These are phyloP conservation scores for Hypotaenidia philippensis DNA, from an alignment of 2,797 vertebrate genomes.

Conservation along the genomic window DNA sequence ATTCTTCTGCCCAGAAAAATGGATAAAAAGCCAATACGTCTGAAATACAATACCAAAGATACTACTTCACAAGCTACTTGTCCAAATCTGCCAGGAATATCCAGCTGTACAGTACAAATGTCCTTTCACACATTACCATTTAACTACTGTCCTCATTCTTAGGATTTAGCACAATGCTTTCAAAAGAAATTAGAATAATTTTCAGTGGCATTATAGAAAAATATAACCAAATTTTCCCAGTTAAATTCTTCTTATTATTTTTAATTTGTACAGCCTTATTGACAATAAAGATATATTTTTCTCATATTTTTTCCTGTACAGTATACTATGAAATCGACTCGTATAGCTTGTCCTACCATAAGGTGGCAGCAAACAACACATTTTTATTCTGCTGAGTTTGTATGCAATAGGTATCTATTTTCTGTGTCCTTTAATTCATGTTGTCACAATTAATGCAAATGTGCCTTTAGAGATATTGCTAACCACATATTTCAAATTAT, in stretches of 20 bases:
- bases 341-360: neutral
- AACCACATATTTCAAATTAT: neutral
- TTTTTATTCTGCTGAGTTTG: neutral
- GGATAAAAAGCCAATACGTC: neutral
- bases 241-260: neutral
- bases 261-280: neutral
- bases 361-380: neutral
- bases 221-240: neutral
- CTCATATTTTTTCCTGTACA: neutral
- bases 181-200: neutral
- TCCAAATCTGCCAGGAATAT: neutral
- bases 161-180: neutral
- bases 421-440: neutral
- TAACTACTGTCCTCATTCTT: neutral
- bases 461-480: neutral
- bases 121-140: neutral
- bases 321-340: neutral
- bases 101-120: neutral
- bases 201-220: neutral
- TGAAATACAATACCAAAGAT: neutral
- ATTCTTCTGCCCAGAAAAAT: neutral
- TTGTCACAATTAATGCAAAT: neutral
- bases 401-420: neutral
- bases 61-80: neutral
- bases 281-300: neutral